Percentiles rank a stretch among this genome's conserved stretches.
These are phyloP conservation scores for Desmophyllum pertusum DNA, from an alignment of 92 coral and sea anemone genomes.

Conservation along the genomic window DNA sequence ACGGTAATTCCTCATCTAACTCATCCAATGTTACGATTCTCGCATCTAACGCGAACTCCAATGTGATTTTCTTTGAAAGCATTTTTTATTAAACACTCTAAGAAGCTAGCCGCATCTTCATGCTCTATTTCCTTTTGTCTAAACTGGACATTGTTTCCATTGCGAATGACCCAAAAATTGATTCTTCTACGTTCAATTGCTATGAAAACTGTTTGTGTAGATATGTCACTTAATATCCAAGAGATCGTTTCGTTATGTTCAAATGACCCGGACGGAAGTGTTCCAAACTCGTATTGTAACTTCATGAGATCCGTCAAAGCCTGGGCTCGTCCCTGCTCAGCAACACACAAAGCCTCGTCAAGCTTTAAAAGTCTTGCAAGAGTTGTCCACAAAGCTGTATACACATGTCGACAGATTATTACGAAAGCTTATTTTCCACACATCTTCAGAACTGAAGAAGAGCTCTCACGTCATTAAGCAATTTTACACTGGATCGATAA, in stretches of 20 bases:
- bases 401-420: background rate
- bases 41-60: too few relatives aligned
- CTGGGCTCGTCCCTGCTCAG: slow-evolving; percentile 3
- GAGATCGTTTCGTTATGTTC: background rate
- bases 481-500: background rate
- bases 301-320: background rate
- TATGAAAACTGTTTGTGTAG: background rate
- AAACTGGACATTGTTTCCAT: too few relatives aligned
- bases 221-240: background rate
- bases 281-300: background rate
- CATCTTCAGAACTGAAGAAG: background rate
- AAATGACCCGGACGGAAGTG: background rate
- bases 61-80: too few relatives aligned
- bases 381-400: background rate
- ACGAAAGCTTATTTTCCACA: slow-evolving; percentile 1
- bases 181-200: background rate
- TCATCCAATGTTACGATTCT: too few relatives aligned
- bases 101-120: too few relatives aligned
- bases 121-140: too few relatives aligned
- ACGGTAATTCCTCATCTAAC: too few relatives aligned
- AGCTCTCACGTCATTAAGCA: background rate
- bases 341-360: slow-evolving; percentile 5
- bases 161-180: background rate
- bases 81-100: too few relatives aligned
- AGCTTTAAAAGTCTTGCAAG: background rate